Evolutionary conservation across 2,888 invertebrate species (phyloP).

Genomic region (Athrips mouffetella): DNA sequence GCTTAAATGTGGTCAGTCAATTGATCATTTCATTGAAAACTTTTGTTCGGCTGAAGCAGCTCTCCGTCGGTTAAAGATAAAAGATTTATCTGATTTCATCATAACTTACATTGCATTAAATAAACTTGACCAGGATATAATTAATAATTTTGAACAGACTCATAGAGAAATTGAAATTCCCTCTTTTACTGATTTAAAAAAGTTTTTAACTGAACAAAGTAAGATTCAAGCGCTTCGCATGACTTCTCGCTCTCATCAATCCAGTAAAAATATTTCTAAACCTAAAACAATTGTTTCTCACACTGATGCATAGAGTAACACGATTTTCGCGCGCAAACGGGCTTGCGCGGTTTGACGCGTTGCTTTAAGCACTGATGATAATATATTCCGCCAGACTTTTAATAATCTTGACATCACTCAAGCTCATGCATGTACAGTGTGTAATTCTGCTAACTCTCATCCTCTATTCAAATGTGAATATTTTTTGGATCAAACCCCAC

Average conservation of each 20-base stretch:
- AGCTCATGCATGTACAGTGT: too few relatives aligned
- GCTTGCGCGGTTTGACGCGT: too few relatives aligned
- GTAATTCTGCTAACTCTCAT: too few relatives aligned
- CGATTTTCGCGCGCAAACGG: too few relatives aligned
- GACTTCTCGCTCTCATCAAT: too few relatives aligned
- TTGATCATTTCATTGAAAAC: not conserved
- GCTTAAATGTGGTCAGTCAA: not conserved
- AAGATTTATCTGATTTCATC: not conserved
- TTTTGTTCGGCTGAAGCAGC: not conserved
- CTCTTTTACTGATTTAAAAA: too few relatives aligned
- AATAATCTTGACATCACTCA: too few relatives aligned
- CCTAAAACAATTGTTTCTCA: too few relatives aligned
- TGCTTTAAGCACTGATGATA: too few relatives aligned
- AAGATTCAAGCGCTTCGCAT: not conserved
- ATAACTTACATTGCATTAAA: not conserved
- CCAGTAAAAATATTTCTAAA: too few relatives aligned
- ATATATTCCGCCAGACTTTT: too few relatives aligned
- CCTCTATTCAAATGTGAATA: constrained; percentile 1
- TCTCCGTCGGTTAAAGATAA: not conserved
- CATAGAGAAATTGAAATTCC: not conserved
- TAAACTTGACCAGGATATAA: not conserved
- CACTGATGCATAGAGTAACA: too few relatives aligned
- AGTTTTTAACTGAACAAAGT: not conserved
- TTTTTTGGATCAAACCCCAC: not conserved
- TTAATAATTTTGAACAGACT: not conserved